Percentiles rank a stretch among this genome's conserved stretches.
Evolutionary conservation across 2,888 invertebrate species (phyloP).

Genomic region (Diaperis boleti): DNA sequence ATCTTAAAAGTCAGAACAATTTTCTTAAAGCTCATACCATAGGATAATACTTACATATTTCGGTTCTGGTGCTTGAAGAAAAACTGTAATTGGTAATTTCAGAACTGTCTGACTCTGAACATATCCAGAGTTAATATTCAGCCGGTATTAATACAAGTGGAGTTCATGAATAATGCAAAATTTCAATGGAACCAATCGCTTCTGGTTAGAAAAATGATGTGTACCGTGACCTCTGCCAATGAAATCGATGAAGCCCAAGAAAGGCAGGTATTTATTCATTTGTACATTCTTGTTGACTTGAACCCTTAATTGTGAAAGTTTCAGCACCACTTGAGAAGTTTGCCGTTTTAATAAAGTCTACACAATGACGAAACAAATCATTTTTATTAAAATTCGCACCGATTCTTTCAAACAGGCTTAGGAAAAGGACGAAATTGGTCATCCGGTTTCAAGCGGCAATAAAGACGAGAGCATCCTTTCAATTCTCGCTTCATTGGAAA

Average conservation of each 20-base stretch:
- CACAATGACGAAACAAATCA: not conserved
- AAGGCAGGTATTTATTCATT: not conserved
- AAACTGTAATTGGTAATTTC: slow-evolving; percentile 1
- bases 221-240: slow-evolving; percentile 1
- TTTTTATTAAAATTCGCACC: slow-evolving; percentile 14
- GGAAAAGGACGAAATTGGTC: slow-evolving; percentile 6
- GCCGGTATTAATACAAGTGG: slow-evolving; percentile 6
- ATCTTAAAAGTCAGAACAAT: too few relatives aligned
- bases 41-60: too few relatives aligned
- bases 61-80: too few relatives aligned
- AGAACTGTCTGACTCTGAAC: slow-evolving; percentile 5
- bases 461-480: slow-evolving; percentile 1
- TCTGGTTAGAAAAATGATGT: not conserved
- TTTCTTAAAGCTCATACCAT: too few relatives aligned
- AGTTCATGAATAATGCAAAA: slow-evolving; percentile 24
- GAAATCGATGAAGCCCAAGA: slow-evolving; percentile 1
- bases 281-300: not conserved
- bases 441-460: not conserved
- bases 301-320: not conserved
- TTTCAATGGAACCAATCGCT: slow-evolving; percentile 6
- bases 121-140: slow-evolving; percentile 9
- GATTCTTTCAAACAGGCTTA: not conserved
- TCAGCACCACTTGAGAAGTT: not conserved
- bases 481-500: slow-evolving; percentile 5
- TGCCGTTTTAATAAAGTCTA: slow-evolving; percentile 8